Evolutionary conservation across 2,113 vertebrate species (phyloP).

Genomic region (Hippocampus abdominalis): DNA sequence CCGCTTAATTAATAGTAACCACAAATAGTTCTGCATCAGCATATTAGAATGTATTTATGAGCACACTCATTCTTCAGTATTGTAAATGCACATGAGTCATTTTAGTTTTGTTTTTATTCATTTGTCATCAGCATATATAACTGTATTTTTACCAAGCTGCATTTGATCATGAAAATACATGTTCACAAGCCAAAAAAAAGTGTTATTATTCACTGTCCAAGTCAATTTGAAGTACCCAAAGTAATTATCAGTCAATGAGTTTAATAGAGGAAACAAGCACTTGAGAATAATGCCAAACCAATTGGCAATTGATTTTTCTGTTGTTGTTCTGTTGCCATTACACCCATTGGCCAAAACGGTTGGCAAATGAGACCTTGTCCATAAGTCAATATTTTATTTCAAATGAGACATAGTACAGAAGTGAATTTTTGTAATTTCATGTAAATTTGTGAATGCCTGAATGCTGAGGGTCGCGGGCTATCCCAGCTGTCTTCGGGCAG

Average conservation of each 20-base stretch:
- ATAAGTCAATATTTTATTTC: slow-evolving; percentile 4
- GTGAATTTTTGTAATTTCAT: slow-evolving; percentile 26
- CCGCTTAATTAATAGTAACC: not conserved
- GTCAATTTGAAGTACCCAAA: not conserved
- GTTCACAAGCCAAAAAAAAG: slow-evolving; percentile 22
- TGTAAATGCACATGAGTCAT: slow-evolving; percentile 62
- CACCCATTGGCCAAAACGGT: not conserved
- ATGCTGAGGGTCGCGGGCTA: not conserved
- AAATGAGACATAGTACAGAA: not conserved
- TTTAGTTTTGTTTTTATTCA: slow-evolving; percentile 78
- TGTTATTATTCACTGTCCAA: too few species aligned
- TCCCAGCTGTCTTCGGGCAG: too few species aligned
- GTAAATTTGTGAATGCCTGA: not conserved
- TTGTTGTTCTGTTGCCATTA: not conserved
- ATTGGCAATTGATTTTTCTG: too few species aligned
- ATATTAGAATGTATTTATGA: slow-evolving; percentile 71
- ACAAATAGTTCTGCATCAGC: slow-evolving; percentile 18
- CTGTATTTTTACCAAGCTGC: slow-evolving; percentile 63
- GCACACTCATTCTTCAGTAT: slow-evolving; percentile 63
- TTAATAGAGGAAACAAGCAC: too few species aligned
- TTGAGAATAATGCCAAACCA: too few species aligned
- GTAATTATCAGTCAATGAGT: too few species aligned
- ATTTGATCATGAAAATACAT: slow-evolving; percentile 51
- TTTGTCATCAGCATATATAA: slow-evolving; percentile 78
- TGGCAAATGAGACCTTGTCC: not conserved